These are phyloP conservation scores for Mactromeris polynyma DNA, from an alignment of 2,888 invertebrate species.

Conservation along the genomic window DNA sequence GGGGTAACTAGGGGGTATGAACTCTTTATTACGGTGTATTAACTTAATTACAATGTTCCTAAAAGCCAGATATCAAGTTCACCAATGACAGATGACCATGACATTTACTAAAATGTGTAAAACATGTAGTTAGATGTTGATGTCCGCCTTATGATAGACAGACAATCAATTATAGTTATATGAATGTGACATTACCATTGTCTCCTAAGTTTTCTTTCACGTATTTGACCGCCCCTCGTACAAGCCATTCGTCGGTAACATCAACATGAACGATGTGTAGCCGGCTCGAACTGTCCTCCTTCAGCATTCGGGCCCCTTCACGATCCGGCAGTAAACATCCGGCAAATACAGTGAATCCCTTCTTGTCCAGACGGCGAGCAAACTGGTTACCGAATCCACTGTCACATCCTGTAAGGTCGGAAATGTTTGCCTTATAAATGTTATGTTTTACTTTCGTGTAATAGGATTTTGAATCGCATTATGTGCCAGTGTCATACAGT, in stretches of 20 bases:
- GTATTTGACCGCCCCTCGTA: conserved; percentile 77
- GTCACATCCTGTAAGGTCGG: conserved; percentile 80
- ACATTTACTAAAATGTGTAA: not conserved
- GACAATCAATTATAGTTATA: not conserved
- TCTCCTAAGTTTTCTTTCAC: conserved; percentile 80
- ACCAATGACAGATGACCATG: not conserved
- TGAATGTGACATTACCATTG: conserved; percentile 66
- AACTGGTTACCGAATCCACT: conserved; percentile 83
- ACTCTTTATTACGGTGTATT: no score
- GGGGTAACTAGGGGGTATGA: no score
- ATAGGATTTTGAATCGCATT: no score
- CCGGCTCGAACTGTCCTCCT: conserved; percentile 71
- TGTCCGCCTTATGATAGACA: not conserved
- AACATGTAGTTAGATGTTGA: not conserved
- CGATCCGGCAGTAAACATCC: conserved; percentile 82
- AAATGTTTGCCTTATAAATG: not conserved
- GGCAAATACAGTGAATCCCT: conserved; percentile 82
- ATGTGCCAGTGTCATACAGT: no score
- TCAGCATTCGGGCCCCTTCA: conserved; percentile 79
- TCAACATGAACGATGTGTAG: conserved; percentile 80
- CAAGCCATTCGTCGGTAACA: conserved; percentile 84
- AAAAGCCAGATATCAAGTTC: not conserved
- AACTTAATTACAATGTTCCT: not conserved
- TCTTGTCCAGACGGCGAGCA: conserved; percentile 77
- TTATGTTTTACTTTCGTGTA: no score